These are phyloP conservation scores for Anneissia japonica DNA, from an alignment of 35 echinoderm and acorn worm species.

Conservation along the genomic window DNA sequence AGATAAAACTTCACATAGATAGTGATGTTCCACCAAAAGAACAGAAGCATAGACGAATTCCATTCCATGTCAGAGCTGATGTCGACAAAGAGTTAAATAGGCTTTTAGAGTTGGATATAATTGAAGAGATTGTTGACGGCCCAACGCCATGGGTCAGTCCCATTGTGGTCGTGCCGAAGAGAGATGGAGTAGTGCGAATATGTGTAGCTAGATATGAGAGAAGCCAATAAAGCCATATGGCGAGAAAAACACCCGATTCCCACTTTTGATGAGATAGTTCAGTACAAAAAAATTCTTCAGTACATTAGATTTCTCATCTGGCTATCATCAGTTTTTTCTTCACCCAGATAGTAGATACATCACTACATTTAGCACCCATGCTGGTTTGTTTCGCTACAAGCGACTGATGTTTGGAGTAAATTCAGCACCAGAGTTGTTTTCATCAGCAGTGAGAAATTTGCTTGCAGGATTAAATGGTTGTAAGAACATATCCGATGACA, in stretches of 20 bases:
- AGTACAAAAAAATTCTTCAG: slow-evolving; percentile 22
- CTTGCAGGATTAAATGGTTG: slow-evolving; percentile 30
- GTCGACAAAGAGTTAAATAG: background rate
- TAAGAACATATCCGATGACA: slow-evolving; percentile 60
- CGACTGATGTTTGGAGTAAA: slow-evolving; percentile 34
- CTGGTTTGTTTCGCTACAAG: slow-evolving; percentile 44
- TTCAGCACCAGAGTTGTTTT: slow-evolving; percentile 46
- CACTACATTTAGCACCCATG: slow-evolving; percentile 40
- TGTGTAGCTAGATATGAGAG: slow-evolving; percentile 55
- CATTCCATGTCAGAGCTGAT: background rate
- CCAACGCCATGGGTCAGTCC: slow-evolving; percentile 32
- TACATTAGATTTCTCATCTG: slow-evolving; percentile 47
- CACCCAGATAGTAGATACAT: slow-evolving; percentile 5
- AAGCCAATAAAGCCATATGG: slow-evolving; percentile 39
- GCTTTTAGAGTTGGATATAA: background rate
- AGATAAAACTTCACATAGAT: background rate
- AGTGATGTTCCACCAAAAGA: background rate
- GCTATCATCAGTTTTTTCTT: slow-evolving; percentile 26
- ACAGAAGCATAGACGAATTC: background rate
- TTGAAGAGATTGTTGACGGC: background rate
- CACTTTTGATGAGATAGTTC: slow-evolving; percentile 30
- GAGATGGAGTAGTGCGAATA: background rate
- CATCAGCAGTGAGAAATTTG: background rate
- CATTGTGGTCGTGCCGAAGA: slow-evolving; percentile 35
- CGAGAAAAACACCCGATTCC: slow-evolving; percentile 27